phyloP scores from a whole-genome alignment of 2,113 vertebrate species.

The Periophthalmodon schlosseri region DNA sequence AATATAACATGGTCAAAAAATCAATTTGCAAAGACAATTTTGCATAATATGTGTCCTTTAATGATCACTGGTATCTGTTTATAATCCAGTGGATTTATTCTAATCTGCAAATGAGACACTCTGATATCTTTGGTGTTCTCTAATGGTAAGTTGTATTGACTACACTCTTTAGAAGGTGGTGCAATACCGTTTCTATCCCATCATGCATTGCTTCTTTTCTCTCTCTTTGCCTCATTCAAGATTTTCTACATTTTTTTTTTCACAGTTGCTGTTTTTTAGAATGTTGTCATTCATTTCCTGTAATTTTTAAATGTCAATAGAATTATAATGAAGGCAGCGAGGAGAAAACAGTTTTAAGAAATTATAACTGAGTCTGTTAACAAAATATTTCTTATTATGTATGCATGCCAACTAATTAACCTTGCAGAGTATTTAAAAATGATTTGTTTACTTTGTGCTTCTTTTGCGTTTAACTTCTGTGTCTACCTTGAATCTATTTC shows the following conservation, averaged over 20 bases:
- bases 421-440: conserved; percentile 26
- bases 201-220: conserved; percentile 52
- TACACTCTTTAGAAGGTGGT: conserved; percentile 39
- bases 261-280: not conserved
- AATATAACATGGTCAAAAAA: too few species aligned
- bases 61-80: too few species aligned
- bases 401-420: conserved; percentile 35
- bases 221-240: not conserved
- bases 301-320: not conserved
- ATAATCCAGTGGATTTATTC: too few species aligned
- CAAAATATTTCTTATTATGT: conserved; percentile 19
- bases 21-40: too few species aligned
- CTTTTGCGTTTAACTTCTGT: not conserved
- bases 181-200: conserved; percentile 62
- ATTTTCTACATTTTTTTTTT: conserved; percentile 15
- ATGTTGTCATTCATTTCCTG: not conserved
- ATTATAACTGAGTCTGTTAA: conserved; percentile 32
- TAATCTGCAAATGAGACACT: too few species aligned
- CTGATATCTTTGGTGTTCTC: too few species aligned
- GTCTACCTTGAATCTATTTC: not conserved
- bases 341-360: conserved; percentile 17
- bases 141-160: not conserved
- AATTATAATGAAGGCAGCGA: conserved; percentile 10
- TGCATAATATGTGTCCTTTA: too few species aligned
- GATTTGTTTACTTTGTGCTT: conserved; percentile 14